Evolutionary conservation across 2,797 vertebrate genomes (phyloP).

Genomic region (Pseudomugil gertrudae): DNA sequence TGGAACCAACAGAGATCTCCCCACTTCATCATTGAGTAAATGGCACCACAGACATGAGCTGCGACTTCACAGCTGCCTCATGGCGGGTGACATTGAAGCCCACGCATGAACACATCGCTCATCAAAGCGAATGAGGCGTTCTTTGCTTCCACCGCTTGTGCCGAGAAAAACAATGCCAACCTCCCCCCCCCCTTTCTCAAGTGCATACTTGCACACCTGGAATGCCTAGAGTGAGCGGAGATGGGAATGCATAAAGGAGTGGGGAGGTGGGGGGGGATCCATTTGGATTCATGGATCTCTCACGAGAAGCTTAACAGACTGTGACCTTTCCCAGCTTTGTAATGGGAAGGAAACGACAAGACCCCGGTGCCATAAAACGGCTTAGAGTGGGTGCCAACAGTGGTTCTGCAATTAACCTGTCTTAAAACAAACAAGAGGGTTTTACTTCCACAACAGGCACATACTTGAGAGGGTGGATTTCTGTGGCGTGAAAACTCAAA

Average conservation of each 20-base stretch:
- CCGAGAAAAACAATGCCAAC: constrained; percentile 64
- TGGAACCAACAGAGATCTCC: constrained; percentile 71
- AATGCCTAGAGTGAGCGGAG: constrained; percentile 65
- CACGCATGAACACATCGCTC: constrained; percentile 78
- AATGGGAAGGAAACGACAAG: constrained; percentile 67
- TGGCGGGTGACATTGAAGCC: constrained; percentile 78
- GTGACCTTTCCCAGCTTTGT: constrained; percentile 71
- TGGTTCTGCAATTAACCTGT: constrained; percentile 77
- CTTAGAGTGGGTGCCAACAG: constrained; percentile 68
- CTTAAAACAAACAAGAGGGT: constrained; percentile 77
- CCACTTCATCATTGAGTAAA: constrained; percentile 80
- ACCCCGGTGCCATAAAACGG: constrained; percentile 64
- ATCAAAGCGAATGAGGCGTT: constrained; percentile 80
- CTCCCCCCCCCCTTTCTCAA: constrained; percentile 24
- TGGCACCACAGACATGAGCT: constrained; percentile 71
- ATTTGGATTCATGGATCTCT: constrained; percentile 72
- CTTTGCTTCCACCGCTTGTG: constrained; percentile 64
- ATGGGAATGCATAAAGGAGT: constrained; percentile 37
- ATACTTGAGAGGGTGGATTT: constrained; percentile 66
- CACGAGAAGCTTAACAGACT: constrained; percentile 75
- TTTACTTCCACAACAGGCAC: constrained; percentile 68
- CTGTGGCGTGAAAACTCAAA: constrained; percentile 58
- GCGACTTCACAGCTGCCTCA: constrained; percentile 77
- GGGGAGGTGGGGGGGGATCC: constrained; percentile 26
- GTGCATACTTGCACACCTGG: constrained; percentile 70